phyloP scores from a whole-genome alignment of 2,113 vertebrate genomes.

The Lates calcarifer region DNA sequence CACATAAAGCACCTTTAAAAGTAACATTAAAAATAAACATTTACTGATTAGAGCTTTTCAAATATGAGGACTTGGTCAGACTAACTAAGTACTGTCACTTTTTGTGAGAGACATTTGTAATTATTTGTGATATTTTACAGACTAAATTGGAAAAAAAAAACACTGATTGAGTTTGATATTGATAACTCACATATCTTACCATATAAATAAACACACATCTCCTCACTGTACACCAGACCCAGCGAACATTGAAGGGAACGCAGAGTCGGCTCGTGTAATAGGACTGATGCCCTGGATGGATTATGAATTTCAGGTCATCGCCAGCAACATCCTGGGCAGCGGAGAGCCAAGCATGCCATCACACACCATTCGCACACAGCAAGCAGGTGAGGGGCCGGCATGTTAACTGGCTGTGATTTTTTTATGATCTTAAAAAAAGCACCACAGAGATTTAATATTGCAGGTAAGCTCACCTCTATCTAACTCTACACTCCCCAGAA shows the following conservation, averaged over 20 bases:
- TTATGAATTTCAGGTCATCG: conserved; percentile 94
- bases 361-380: conserved; percentile 90
- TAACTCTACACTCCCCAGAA: no score
- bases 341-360: conserved; percentile 95
- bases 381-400: conserved; percentile 87
- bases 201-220: background rate
- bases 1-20: no score
- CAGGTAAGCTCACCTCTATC: no score
- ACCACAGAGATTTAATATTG: no score
- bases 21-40: background rate
- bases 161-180: background rate
- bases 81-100: background rate
- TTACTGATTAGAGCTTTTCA: background rate
- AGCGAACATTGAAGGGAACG: conserved; percentile 93
- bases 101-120: background rate
- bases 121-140: background rate
- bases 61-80: background rate
- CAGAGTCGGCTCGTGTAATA: conserved; percentile 90
- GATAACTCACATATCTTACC: background rate
- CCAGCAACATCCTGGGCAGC: conserved; percentile 95
- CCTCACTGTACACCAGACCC: conserved; percentile 85
- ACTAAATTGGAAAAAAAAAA: background rate
- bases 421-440: no score
- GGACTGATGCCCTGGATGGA: conserved; percentile 97
- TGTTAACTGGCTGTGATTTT: no score